Conservation (phyloP, 2,888 invertebrate genomes). For the Nematopogon swammerdamellus region DNA sequence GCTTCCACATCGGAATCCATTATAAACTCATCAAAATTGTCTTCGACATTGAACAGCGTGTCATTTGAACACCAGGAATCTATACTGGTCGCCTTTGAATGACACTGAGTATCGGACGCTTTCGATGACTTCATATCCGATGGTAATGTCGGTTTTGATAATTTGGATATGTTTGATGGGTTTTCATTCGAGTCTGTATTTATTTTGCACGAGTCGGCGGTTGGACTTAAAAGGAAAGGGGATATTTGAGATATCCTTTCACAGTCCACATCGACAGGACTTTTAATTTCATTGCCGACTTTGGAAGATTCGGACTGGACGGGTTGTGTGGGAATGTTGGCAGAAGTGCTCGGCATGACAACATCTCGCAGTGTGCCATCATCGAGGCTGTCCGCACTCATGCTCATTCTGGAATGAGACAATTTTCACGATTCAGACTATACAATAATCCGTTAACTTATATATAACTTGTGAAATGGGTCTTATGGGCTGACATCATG, state of each 20-base stretch:
- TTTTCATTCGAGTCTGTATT: conserved; percentile 26
- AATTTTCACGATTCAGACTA: no score
- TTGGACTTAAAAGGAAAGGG: conserved; percentile 41
- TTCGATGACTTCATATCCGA: conserved; percentile 48
- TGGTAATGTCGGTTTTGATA: conserved; percentile 46
- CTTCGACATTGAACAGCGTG: conserved; percentile 61
- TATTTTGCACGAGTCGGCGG: conserved; percentile 34
- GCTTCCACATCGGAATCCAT: conserved; percentile 29
- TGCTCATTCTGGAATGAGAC: conserved; percentile 32
- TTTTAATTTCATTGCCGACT: conserved; percentile 32
- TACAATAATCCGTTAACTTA: no score
- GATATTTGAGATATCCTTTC: conserved; percentile 43
- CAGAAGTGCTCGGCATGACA: conserved; percentile 1
- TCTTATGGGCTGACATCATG: no score
- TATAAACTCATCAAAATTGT: conserved; percentile 48
- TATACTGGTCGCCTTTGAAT: conserved; percentile 57
- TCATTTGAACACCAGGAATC: conserved; percentile 65
- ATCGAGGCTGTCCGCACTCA: conserved; percentile 45
- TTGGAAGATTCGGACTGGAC: conserved; percentile 19
- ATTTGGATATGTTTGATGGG: conserved; percentile 38
- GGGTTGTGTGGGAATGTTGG: conserved; percentile 1
- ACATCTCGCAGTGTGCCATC: conserved; percentile 1
- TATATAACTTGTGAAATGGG: no score
- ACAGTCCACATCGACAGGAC: conserved; percentile 7
- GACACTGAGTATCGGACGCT: conserved; percentile 40